A percentile compares a stretch with the other conserved stretches of the same genome.
Evolutionary conservation across 2,888 invertebrate species (phyloP).

Genomic region (Rugalucina vietnamica): DNA sequence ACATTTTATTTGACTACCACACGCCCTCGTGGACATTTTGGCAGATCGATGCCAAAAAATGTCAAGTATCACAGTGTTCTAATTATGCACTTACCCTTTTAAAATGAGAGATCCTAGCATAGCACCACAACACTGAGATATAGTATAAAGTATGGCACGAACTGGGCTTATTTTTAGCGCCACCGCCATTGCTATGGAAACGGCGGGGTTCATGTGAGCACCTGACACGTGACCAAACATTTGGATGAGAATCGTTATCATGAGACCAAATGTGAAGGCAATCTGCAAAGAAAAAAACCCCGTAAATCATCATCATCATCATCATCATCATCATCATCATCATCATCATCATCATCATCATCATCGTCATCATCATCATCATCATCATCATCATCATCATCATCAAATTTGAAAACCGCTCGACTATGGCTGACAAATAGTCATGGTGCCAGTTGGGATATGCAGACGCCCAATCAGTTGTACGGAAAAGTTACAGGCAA

Average conservation of each 20-base stretch:
- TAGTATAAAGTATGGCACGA: slow-evolving; percentile 91
- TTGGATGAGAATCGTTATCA: slow-evolving; percentile 82
- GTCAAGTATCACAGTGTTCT: not conserved
- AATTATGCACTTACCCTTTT: slow-evolving; percentile 86
- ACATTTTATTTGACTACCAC: too few species aligned
- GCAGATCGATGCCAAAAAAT: too few species aligned
- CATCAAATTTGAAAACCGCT: not conserved
- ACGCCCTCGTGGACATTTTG: too few species aligned
- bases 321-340: not conserved
- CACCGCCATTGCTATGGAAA: slow-evolving; percentile 88
- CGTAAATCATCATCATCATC: not conserved
- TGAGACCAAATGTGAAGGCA: slow-evolving; percentile 82
- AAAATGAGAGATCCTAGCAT: slow-evolving; percentile 96
- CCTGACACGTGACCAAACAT: slow-evolving; percentile 84
- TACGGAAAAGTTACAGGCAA: too few species aligned
- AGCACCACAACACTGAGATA: slow-evolving; percentile 96
- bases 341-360: not conserved
- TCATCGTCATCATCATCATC: not conserved
- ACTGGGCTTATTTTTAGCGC: slow-evolving; percentile 91
- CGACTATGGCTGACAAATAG: not conserved
- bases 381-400: not conserved
- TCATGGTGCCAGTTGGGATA: not conserved
- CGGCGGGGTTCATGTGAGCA: slow-evolving; percentile 84
- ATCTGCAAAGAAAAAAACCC: slow-evolving; percentile 67
- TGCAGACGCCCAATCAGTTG: too few species aligned